phyloP scores from a whole-genome alignment of 92 coral and sea anemone species.

The Heteractis magnifica region DNA sequence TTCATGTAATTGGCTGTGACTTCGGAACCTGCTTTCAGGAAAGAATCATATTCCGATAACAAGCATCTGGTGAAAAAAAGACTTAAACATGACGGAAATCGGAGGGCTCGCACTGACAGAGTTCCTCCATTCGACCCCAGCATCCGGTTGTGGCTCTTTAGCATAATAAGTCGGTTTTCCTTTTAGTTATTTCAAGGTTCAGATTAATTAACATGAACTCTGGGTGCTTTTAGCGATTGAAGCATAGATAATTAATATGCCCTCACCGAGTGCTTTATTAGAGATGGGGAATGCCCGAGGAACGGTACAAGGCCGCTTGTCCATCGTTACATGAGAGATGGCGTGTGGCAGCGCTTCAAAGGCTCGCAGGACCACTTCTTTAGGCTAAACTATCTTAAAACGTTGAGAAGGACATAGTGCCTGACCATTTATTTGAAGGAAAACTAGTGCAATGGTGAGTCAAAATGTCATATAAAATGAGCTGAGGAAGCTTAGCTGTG shows the following conservation, averaged over 20 bases:
- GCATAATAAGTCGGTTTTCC: background rate
- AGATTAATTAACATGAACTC: conserved; percentile 17
- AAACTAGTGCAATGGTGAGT: background rate
- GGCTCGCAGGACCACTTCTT: background rate
- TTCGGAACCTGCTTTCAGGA: background rate
- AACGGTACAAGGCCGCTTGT: background rate
- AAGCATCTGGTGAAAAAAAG: conserved; percentile 25
- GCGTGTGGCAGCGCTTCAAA: background rate
- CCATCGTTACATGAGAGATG: background rate
- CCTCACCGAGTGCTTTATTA: background rate
- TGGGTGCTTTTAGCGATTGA: conserved; percentile 25
- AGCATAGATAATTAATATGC: conserved; percentile 22
- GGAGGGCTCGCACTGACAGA: background rate
- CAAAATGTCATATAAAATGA: background rate
- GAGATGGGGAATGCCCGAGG: conserved; percentile 12
- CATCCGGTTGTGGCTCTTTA: background rate
- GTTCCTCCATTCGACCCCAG: conserved; percentile 15
- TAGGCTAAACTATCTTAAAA: background rate
- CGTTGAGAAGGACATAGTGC: too few relatives aligned
- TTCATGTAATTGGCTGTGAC: conserved; percentile 1
- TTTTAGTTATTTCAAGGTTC: conserved; percentile 17
- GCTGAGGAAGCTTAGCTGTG: too few relatives aligned
- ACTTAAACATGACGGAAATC: conserved; percentile 11
- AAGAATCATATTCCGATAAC: background rate
- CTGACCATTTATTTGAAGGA: background rate